Conservation (phyloP, 2,797 vertebrate genomes). For the Pteropus rufus region DNA sequence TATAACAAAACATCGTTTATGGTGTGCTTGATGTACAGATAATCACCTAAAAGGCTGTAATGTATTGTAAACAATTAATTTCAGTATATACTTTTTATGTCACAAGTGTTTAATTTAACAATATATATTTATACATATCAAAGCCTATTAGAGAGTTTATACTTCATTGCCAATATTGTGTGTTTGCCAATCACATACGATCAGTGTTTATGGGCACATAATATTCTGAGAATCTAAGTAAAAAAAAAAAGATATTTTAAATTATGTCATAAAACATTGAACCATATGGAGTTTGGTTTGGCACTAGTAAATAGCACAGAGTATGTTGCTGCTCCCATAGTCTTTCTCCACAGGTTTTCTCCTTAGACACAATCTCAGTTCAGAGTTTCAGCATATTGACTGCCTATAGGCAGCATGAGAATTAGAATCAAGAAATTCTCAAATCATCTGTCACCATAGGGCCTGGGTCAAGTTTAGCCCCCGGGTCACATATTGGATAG, state of each 20-base stretch:
- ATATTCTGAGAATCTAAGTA: conserved; percentile 2
- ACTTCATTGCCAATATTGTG: not conserved
- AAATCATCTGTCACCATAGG: not conserved
- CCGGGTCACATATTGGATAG: not conserved
- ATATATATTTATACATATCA: not conserved
- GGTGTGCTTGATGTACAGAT: not conserved
- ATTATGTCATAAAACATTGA: not conserved
- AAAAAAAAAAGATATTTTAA: not conserved
- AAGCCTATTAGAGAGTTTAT: not conserved
- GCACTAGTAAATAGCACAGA: not conserved
- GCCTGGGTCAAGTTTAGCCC: not conserved
- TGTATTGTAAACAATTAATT: not conserved
- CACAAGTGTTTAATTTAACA: not conserved
- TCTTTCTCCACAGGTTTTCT: not conserved
- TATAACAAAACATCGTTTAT: not conserved
- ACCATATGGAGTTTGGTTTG: not conserved
- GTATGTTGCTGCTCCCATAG: not conserved
- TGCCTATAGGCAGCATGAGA: not conserved
- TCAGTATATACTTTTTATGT: not conserved
- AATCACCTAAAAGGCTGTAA: not conserved
- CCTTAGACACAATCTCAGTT: not conserved
- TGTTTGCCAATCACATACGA: not conserved
- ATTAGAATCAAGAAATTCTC: not conserved
- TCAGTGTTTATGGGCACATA: not conserved
- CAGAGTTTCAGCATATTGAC: not conserved